Conservation (phyloP, 2,888 invertebrate genomes). For the Nezara viridula region DNA sequence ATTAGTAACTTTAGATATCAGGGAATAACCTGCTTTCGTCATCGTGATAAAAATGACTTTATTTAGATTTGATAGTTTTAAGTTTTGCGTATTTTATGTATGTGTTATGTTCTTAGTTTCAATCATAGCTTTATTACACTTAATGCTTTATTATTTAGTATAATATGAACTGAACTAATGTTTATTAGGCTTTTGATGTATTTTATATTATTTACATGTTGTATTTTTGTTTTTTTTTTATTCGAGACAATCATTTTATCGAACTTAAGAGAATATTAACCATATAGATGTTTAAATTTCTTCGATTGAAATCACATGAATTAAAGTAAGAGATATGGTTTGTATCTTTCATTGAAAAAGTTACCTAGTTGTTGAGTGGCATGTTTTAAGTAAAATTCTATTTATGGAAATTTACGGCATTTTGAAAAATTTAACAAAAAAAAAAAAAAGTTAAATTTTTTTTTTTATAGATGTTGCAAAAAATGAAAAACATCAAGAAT, state of each 20-base stretch:
- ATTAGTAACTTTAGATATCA: slow-evolving; percentile 56
- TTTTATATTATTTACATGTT: slow-evolving; percentile 11
- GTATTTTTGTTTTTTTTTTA: slow-evolving; percentile 36
- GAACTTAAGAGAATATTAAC: slow-evolving; percentile 37
- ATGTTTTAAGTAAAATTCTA: neutral
- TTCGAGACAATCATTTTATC: slow-evolving; percentile 56
- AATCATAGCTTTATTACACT: slow-evolving; percentile 57
- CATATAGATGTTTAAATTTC: slow-evolving; percentile 3
- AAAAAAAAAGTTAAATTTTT: neutral
- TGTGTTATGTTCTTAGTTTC: slow-evolving; percentile 56
- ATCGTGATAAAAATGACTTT: slow-evolving; percentile 59
- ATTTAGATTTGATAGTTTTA: slow-evolving; percentile 58
- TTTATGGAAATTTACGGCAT: neutral
- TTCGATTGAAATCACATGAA: slow-evolving; percentile 16
- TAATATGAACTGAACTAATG: slow-evolving; percentile 58
- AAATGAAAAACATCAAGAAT: slow-evolving; percentile 11
- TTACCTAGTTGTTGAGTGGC: slow-evolving; percentile 12
- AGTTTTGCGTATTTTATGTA: slow-evolving; percentile 38
- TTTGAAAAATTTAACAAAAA: neutral
- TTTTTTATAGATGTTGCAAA: slow-evolving; percentile 9
- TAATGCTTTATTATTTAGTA: slow-evolving; percentile 52
- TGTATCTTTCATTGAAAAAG: neutral
- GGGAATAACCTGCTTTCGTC: slow-evolving; percentile 59
- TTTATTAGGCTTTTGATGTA: slow-evolving; percentile 35
- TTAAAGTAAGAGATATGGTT: neutral